Evolutionary conservation across 2,113 vertebrate genomes (phyloP).

Genomic region (Hippopotamus amphibius): DNA sequence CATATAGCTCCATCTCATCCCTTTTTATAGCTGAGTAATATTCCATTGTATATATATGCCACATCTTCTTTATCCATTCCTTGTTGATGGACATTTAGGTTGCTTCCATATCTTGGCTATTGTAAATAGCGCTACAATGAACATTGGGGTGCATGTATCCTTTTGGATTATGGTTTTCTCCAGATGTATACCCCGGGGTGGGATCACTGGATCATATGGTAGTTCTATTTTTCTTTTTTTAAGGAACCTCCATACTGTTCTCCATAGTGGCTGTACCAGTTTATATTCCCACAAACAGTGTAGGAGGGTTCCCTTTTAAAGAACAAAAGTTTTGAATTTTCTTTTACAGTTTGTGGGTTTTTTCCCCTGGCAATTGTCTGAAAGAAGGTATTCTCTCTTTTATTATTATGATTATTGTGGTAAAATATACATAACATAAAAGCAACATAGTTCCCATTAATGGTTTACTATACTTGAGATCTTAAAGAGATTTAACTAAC

Average conservation of each 20-base stretch:
- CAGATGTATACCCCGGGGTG: neutral
- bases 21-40: neutral
- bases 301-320: slow-evolving; percentile 1
- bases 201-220: neutral
- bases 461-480: slow-evolving; percentile 58
- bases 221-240: neutral
- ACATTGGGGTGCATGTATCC: neutral
- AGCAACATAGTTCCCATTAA: slow-evolving; percentile 76
- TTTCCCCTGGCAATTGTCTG: neutral
- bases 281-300: neutral
- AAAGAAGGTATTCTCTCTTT: neutral
- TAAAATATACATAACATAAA: slow-evolving; percentile 21
- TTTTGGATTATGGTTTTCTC: neutral
- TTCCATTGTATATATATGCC: neutral
- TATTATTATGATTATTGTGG: neutral
- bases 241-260: neutral
- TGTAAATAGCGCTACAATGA: neutral
- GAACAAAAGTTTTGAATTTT: slow-evolving; percentile 38
- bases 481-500: slow-evolving; percentile 67
- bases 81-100: neutral
- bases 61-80: neutral
- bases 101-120: neutral
- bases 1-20: no score
- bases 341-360: neutral
- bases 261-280: neutral